Conservation (phyloP, 2,888 invertebrate genomes). For the Sphecodes monilicornis region DNA sequence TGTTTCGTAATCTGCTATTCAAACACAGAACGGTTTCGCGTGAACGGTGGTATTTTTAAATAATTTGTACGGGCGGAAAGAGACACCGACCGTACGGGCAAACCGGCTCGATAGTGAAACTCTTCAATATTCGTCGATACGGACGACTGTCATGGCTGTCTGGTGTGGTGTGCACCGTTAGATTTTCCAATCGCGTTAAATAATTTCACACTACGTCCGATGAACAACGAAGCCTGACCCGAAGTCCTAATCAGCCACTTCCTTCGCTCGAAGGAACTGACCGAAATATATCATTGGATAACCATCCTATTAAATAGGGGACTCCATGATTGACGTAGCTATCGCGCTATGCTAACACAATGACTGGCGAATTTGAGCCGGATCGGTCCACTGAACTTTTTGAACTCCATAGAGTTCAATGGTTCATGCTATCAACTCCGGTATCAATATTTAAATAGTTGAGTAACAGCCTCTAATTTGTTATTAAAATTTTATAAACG, state of each 20-base stretch:
- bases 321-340: slow-evolving; percentile 14
- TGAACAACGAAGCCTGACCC: slow-evolving; percentile 36
- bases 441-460: no score
- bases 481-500: neutral
- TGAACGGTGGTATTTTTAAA: slow-evolving; percentile 1
- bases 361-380: neutral
- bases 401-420: no score
- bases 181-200: slow-evolving; percentile 19
- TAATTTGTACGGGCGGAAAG: neutral
- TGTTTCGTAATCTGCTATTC: neutral
- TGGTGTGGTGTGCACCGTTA: slow-evolving; percentile 15
- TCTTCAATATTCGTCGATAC: neutral
- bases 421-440: no score
- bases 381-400: neutral
- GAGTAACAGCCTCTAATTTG: no score
- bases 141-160: neutral
- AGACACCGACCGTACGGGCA: neutral
- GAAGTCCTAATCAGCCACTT: slow-evolving; percentile 43
- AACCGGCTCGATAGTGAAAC: neutral
- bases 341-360: neutral
- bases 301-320: slow-evolving; percentile 17
- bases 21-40: neutral
- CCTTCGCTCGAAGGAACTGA: slow-evolving; percentile 40
- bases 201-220: slow-evolving; percentile 9
- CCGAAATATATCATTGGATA: slow-evolving; percentile 44